Percentiles rank a stretch among this genome's conserved stretches.
Conservation (phyloP, 1,140 invertebrate genomes). For the Neelides sp. region DNA sequence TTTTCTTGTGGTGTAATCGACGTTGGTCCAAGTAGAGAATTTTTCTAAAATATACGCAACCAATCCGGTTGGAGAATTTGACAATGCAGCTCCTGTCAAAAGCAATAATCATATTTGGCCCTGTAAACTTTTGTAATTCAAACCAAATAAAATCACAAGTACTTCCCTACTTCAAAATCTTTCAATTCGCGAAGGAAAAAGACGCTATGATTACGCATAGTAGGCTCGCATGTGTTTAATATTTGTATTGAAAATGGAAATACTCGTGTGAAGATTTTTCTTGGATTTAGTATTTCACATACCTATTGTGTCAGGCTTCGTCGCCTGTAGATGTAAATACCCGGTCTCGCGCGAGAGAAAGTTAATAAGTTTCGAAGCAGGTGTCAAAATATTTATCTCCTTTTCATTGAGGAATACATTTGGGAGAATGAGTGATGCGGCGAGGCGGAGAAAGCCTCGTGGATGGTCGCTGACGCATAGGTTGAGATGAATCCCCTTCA, state of each 20-base stretch:
- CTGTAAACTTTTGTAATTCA: too few relatives aligned
- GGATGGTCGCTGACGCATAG: constrained; percentile 41
- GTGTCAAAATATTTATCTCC: not conserved
- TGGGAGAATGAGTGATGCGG: not conserved
- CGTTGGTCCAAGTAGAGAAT: constrained; percentile 63
- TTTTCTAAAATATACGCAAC: constrained; percentile 76
- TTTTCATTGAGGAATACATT: constrained; percentile 4
- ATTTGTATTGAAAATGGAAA: too few relatives aligned
- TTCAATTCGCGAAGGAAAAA: too few relatives aligned
- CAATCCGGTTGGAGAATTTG: constrained; percentile 49
- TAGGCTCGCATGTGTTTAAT: too few relatives aligned
- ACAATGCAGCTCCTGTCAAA: constrained; percentile 4
- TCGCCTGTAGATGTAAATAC: constrained; percentile 58
- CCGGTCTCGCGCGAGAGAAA: not conserved
- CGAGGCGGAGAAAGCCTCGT: constrained; percentile 20
- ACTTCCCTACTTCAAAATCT: too few relatives aligned
- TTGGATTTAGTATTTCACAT: constrained; percentile 28
- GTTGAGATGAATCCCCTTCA: constrained; percentile 54
- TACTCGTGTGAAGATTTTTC: constrained; percentile 13
- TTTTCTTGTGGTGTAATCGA: constrained; percentile 39
- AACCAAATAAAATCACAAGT: too few relatives aligned
- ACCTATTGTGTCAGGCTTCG: constrained; percentile 83
- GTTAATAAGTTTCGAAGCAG: not conserved
- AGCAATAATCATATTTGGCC: not conserved
- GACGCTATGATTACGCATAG: too few relatives aligned